Base-by-base conservation (phyloP, 2,797 vertebrate species). In the Pseudochirops corinnae region DNA sequence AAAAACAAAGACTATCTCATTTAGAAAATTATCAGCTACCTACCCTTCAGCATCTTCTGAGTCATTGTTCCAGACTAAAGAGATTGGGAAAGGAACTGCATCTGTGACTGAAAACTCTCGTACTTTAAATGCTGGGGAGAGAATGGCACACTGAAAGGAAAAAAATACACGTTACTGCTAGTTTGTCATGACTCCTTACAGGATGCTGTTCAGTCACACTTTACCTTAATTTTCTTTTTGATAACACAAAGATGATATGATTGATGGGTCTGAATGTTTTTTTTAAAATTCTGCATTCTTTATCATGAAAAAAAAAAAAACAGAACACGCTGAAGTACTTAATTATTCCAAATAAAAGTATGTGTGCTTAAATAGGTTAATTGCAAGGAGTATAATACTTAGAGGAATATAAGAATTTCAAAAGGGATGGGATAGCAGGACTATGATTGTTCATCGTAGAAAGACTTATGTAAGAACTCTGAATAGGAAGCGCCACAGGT, bases 71-170 rank as follows among this genome's bases (percentile, higher is more conserved):
- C 99, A 99, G 92, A 99, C 97, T 56, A 99, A 97, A 90, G 99
- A 99, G 95, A 99, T 98, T 93, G 99, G 98, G 94, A 99, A 99
- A 7, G 99, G 98, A 57, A 98, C 98, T 50, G 98, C 98, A 98
- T 99, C 99, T 56, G 99, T 99, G 97, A 99, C 98, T 18, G 99
- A 99, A 96, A 99, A 99, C 52, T 99, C 99, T 98, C 99, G 96
- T 87, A 99, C 99, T 98, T 99, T 99, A 98, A 99, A 99, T 87
- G 99, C 99, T 57, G 98, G 99, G 52, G 99, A 99, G 97, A 99
- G 98, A 95, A 99, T 99, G 74, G 99, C 99, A 98, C 99, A 99
- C 99, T 99, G 94, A n/a, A 96, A 93, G 91, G 92, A 93, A 92
- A 91, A 5, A 97, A 18, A 90, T 0, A 97, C 11, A n/a, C 92